Base-by-base conservation (phyloP, 2,113 vertebrate species). In the Suricata suricatta region DNA sequence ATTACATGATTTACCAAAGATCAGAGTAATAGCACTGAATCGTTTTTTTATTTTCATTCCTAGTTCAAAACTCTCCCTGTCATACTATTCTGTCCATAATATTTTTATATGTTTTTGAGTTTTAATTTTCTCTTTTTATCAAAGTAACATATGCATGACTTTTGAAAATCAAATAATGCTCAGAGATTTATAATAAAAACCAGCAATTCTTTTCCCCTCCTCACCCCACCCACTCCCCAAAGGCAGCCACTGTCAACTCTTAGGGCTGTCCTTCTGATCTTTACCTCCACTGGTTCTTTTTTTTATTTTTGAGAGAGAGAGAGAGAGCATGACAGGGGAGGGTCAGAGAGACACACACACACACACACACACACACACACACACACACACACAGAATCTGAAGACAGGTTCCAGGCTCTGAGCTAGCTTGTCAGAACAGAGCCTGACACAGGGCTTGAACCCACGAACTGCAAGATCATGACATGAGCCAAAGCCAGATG, bases 81-180 rank as follows among this genome's bases (percentile, higher is more conserved):
- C 95, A 0, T 57, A 74, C 17, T 86, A 63, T n/a, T 38, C 29
- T 76, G 1, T 57, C 44, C 16, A 15, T 88, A 88, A 72, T 84
- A 33, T 72, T 81, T 81, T 93, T 95, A 52, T 87, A 50, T 63
- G 38, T 79, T 11, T 82, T 84, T 94, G 74, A 3, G 15, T 86
- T 96, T 57, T 84, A 79, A 69, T 69, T 92, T 76, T 69, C 33
- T 92, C 4, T 96, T 93, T 90, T 91, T 90, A 47, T 86, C 47
- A 93, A 90, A 92, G 35, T 79, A 27, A 38, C 38, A 38, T 27
- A 38, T n/a, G 35, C 25, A 52, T 80, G 44, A 57, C 94, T 94
- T 72, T 60, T 35, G 85, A 74, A 96, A 97, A 93, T 87, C 23
- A 90, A 90, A 74, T 93, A 66, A 85, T 71, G 17, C 10, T 89